phyloP scores from a whole-genome alignment of 2,888 invertebrate genomes.

The Stictocephala bisonia region DNA sequence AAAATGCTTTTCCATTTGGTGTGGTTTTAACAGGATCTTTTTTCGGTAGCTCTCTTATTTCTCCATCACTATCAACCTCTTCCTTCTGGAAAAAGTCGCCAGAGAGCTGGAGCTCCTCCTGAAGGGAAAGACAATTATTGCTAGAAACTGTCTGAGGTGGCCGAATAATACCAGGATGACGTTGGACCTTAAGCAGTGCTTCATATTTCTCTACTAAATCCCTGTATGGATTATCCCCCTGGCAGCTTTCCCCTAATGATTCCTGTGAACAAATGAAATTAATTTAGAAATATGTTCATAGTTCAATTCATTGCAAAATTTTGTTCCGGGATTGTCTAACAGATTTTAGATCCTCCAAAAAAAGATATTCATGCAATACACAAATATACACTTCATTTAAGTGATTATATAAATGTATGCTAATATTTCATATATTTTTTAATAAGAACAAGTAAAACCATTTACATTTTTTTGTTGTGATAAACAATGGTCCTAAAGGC shows the following conservation, averaged over 20 bases:
- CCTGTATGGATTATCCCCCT: conserved; percentile 70
- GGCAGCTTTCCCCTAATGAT: conserved; percentile 55
- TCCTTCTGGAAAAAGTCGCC: conserved; percentile 72
- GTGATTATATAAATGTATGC: too few species aligned
- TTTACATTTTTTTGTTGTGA: too few species aligned
- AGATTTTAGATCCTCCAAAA: too few species aligned
- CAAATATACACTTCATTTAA: too few species aligned
- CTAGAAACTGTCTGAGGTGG: conserved; percentile 47
- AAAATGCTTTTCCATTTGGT: conserved; percentile 61
- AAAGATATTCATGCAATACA: too few species aligned
- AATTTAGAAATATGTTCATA: too few species aligned
- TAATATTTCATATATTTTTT: too few species aligned
- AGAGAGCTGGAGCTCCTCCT: conserved; percentile 81
- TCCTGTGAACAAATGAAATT: conserved; percentile 52
- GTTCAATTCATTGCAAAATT: too few species aligned
- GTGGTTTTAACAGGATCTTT: conserved; percentile 70
- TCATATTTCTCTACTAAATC: conserved; percentile 88
- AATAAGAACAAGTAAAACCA: too few species aligned
- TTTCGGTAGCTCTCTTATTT: conserved; percentile 67
- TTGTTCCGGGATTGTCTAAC: too few species aligned
- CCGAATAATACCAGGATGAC: conserved; percentile 66
- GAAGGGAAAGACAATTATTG: conserved; percentile 66
- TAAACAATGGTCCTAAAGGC: too few species aligned
- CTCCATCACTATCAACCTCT: conserved; percentile 49
- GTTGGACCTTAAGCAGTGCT: conserved; percentile 81